Percentiles rank a stretch among this genome's conserved stretches.
phyloP scores from a whole-genome alignment of 1,140 invertebrate species.

The Eubasilissa regina region DNA sequence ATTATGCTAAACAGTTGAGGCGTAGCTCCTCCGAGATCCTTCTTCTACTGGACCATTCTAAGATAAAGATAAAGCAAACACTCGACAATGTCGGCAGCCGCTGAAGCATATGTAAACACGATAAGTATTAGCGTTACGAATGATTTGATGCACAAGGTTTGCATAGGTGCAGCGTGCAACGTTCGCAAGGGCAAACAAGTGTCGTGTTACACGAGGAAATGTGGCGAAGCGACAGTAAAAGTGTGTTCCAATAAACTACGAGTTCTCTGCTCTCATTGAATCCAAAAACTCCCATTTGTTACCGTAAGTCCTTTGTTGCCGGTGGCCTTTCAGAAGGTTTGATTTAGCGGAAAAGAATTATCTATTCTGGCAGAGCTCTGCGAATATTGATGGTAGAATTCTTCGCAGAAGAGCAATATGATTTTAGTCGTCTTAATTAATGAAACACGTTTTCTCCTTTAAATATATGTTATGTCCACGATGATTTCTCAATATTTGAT shows the following conservation, averaged over 20 bases:
- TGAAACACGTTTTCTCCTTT: too few species aligned
- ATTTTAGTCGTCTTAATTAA: too few species aligned
- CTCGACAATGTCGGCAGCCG: constrained; percentile 28
- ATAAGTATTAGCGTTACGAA: constrained; percentile 52
- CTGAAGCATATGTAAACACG: constrained; percentile 39
- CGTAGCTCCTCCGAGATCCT: constrained; percentile 29
- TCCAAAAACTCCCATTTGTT: neutral
- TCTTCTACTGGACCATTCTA: constrained; percentile 10
- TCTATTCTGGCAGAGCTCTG: constrained; percentile 5
- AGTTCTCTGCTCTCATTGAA: constrained; percentile 8
- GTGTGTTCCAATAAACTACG: constrained; percentile 14
- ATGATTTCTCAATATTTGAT: too few species aligned
- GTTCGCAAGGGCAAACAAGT: neutral
- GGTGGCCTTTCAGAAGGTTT: constrained; percentile 16
- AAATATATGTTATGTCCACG: too few species aligned
- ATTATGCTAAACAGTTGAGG: constrained; percentile 37
- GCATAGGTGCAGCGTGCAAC: constrained; percentile 40
- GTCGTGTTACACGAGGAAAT: constrained; percentile 4
- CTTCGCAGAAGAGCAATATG: neutral
- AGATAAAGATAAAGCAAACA: constrained; percentile 19
- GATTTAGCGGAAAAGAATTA: constrained; percentile 33
- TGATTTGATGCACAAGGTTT: constrained; percentile 48
- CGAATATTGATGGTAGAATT: neutral
- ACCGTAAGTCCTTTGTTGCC: constrained; percentile 13
- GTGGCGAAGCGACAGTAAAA: constrained; percentile 4